These are phyloP conservation scores for Momotus momota DNA, from an alignment of 2,797 vertebrate genomes.

Conservation along the genomic window DNA sequence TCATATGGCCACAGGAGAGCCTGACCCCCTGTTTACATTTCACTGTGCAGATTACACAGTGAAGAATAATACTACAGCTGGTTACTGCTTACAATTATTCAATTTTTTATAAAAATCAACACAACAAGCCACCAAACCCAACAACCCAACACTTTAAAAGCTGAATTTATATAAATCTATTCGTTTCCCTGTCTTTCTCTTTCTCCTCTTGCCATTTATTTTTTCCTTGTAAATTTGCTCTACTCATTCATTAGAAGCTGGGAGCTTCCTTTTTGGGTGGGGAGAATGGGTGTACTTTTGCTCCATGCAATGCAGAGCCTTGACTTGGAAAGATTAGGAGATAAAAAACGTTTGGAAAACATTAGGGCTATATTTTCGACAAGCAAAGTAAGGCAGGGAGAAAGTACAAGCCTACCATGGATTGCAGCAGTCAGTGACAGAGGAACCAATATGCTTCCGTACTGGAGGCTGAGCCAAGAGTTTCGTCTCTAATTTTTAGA, in stretches of 20 bases:
- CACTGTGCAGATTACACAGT: constrained; percentile 56
- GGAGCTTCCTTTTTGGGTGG: neutral
- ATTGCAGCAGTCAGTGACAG: neutral
- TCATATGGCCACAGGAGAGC: constrained; percentile 56
- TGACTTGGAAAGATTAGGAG: neutral
- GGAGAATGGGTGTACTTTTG: neutral
- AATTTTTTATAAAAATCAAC: constrained; percentile 8
- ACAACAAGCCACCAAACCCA: neutral
- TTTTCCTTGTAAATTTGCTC: neutral
- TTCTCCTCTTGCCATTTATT: constrained; percentile 1
- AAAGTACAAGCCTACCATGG: neutral
- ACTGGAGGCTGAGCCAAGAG: neutral
- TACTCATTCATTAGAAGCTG: neutral
- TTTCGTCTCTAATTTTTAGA: neutral
- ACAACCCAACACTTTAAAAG: neutral
- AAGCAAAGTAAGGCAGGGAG: neutral
- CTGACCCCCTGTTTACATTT: constrained; percentile 47
- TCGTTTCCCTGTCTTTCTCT: neutral
- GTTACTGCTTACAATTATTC: constrained; percentile 48
- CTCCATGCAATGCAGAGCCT: neutral
- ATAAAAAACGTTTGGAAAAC: constrained; percentile 2
- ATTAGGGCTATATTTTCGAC: neutral
- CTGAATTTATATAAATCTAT: constrained; percentile 29
- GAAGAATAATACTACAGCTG: constrained; percentile 30
- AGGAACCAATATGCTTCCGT: neutral